phyloP scores from a whole-genome alignment of 2,113 vertebrate species.

The Nestor notabilis region DNA sequence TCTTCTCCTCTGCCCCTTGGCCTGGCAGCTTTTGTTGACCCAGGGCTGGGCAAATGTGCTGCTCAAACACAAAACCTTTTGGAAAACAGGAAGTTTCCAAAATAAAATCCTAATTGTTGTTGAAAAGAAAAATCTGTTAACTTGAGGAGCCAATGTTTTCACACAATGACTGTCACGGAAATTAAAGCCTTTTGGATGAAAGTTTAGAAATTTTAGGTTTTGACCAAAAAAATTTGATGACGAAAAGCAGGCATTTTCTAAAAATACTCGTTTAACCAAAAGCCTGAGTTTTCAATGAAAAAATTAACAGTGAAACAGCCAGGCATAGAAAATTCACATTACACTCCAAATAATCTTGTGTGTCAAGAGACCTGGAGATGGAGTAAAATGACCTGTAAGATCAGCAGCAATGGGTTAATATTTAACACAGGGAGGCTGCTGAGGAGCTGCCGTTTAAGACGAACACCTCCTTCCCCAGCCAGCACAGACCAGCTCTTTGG shows the following conservation, averaged over 20 bases:
- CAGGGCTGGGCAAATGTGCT: background rate
- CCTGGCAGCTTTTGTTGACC: slow-evolving; percentile 3
- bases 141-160: background rate
- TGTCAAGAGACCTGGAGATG: background rate
- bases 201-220: background rate
- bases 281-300: background rate
- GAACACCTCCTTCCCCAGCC: background rate
- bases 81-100: slow-evolving; percentile 31
- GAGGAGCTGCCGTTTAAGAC: background rate
- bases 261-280: background rate
- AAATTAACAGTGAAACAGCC: background rate
- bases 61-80: background rate
- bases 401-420: background rate
- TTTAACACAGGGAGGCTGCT: background rate
- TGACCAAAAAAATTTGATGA: background rate
- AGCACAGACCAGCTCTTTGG: accelerated
- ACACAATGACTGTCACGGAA: background rate
- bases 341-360: background rate
- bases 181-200: background rate
- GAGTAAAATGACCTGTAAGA: background rate
- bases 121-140: background rate
- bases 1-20: background rate
- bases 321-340: background rate
- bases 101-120: background rate
- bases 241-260: background rate